A percentile compares a stretch with the other conserved stretches of the same genome.
phyloP scores from a whole-genome alignment of 2,888 invertebrate genomes.

The Papilio elwesi region DNA sequence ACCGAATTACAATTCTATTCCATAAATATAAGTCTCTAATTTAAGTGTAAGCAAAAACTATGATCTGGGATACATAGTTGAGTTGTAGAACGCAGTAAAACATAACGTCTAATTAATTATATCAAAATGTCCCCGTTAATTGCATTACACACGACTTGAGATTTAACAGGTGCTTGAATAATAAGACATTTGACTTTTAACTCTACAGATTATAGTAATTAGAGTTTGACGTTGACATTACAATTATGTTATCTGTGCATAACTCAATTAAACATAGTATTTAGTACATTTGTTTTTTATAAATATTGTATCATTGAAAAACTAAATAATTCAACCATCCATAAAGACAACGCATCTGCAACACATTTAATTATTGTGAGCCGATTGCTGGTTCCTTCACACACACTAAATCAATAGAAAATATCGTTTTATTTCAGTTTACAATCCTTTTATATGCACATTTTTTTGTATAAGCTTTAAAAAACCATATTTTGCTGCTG shows the following conservation, averaged over 20 bases:
- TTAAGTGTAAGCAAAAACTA: not conserved
- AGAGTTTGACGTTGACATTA: slow-evolving; percentile 11
- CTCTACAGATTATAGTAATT: slow-evolving; percentile 20
- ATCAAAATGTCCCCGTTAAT: slow-evolving; percentile 28
- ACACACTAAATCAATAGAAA: too few relatives aligned
- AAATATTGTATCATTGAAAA: not conserved
- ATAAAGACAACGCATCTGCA: too few relatives aligned
- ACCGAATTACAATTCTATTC: slow-evolving; percentile 17
- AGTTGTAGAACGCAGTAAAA: slow-evolving; percentile 27
- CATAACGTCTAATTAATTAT: slow-evolving; percentile 32
- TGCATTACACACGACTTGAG: slow-evolving; percentile 20
- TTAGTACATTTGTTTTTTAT: not conserved
- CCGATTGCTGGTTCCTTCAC: too few relatives aligned
- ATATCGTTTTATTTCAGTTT: too few relatives aligned
- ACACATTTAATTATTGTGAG: too few relatives aligned
- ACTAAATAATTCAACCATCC: not conserved
- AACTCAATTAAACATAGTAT: not conserved
- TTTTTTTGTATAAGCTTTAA: too few relatives aligned
- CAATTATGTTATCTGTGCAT: slow-evolving; percentile 19
- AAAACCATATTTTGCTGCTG: too few relatives aligned
- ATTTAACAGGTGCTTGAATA: slow-evolving; percentile 29
- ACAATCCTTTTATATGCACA: too few relatives aligned
- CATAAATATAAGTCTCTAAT: not conserved
- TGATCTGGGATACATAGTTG: not conserved
- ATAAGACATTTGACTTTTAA: slow-evolving; percentile 31